A percentile compares a stretch with the other conserved stretches of the same genome.
Conservation (phyloP, 2,888 invertebrate species). For the Ormyrus rosae region DNA sequence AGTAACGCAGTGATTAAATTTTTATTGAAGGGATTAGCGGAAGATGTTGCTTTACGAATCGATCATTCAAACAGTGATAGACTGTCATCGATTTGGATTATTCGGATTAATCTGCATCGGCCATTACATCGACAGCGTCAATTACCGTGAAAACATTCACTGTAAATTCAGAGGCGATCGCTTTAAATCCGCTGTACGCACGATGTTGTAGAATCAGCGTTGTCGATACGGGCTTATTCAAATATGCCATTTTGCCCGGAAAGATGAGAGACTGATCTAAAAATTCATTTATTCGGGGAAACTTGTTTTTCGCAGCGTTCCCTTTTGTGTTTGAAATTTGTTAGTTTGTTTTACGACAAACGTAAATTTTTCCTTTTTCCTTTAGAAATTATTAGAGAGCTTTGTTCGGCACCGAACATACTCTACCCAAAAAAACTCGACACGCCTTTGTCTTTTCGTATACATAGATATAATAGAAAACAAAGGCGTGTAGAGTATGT, state of each 20-base stretch:
- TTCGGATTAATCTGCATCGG: constrained; percentile 21
- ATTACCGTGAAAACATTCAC: constrained; percentile 29
- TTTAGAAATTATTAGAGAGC: no score
- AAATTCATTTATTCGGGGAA: not conserved
- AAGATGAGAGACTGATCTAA: not conserved
- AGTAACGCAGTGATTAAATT: not conserved
- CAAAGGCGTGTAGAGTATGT: no score
- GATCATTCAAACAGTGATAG: not conserved
- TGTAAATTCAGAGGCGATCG: constrained; percentile 11
- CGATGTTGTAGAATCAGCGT: not conserved
- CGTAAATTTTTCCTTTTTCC: no score
- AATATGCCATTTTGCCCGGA: not conserved
- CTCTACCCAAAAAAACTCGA: no score
- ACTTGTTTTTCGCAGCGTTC: not conserved
- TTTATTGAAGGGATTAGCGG: constrained; percentile 22
- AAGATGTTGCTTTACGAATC: not conserved
- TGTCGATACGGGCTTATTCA: not conserved
- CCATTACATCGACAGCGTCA: constrained; percentile 28
- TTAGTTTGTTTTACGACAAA: no score
- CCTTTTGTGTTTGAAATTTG: no score
- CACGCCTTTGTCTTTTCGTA: no score
- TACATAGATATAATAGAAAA: no score
- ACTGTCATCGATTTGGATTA: constrained; percentile 22
- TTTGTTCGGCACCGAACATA: no score
- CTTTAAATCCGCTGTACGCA: not conserved